Conservation (phyloP, 1,140 invertebrate genomes). For the Teleopsis dalmanni region DNA sequence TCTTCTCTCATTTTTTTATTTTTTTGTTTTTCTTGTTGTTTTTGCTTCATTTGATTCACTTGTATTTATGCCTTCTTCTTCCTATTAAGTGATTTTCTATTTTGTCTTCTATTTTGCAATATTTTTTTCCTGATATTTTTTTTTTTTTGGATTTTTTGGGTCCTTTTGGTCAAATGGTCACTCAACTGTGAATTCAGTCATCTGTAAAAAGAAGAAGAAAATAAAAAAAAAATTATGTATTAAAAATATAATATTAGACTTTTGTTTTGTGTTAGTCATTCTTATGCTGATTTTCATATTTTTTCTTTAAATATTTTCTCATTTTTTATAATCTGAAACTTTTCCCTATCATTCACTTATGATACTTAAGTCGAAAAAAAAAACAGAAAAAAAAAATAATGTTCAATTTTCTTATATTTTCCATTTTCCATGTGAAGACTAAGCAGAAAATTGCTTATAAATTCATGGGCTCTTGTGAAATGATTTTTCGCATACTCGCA, state of each 20-base stretch:
- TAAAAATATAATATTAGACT: too few species aligned
- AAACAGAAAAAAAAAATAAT: too few species aligned
- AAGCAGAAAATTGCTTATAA: conserved; percentile 10
- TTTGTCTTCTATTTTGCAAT: conserved; percentile 3
- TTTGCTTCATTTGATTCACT: too few species aligned
- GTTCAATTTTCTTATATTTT: too few species aligned
- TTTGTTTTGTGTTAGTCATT: too few species aligned
- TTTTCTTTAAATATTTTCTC: too few species aligned
- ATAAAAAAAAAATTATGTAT: neutral
- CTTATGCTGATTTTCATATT: too few species aligned
- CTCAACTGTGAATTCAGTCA: conserved; percentile 22
- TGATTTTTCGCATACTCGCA: neutral
- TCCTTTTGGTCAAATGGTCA: conserved; percentile 22
- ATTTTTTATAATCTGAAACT: too few species aligned
- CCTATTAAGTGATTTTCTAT: neutral
- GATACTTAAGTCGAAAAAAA: too few species aligned
- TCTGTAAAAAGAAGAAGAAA: conserved; percentile 8
- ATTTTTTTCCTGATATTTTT: conserved; percentile 13
- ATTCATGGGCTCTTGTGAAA: conserved; percentile 1
- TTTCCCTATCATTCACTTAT: too few species aligned
- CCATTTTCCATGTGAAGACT: too few species aligned
- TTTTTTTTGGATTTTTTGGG: conserved; percentile 10
- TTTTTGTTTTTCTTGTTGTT: conserved; percentile 8
- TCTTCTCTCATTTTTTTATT: neutral
- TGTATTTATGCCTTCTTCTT: neutral